These are phyloP conservation scores for Masticophis lateralis DNA, from an alignment of 2,797 vertebrate species.

Conservation along the genomic window DNA sequence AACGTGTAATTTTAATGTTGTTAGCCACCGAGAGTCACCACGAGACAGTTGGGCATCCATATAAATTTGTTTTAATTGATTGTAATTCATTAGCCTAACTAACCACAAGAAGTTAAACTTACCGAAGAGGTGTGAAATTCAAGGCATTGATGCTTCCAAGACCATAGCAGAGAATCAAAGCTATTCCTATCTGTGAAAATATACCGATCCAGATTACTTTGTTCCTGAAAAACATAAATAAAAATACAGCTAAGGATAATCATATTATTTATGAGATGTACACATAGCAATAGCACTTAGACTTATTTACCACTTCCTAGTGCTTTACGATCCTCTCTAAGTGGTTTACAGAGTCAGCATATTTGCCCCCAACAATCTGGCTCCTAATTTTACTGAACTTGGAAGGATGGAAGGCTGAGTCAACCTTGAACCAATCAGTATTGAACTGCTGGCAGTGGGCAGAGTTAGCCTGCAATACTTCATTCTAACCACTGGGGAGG, in stretches of 20 bases:
- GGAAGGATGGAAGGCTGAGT: background rate
- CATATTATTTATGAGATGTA: background rate
- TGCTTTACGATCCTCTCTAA: no score
- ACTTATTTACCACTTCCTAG: no score
- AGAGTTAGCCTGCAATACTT: background rate
- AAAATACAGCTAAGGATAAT: conserved; percentile 7
- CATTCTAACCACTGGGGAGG: background rate
- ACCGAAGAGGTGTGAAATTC: conserved; percentile 73
- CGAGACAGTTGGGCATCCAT: background rate
- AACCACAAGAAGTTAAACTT: conserved; percentile 37
- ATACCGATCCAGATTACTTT: conserved; percentile 79
- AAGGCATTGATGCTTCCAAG: conserved; percentile 70
- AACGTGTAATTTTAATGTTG: background rate
- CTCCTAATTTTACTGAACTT: no score
- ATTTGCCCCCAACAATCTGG: no score
- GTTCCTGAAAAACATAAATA: conserved; percentile 66
- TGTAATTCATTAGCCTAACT: background rate
- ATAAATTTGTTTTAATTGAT: background rate
- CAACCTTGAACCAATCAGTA: background rate
- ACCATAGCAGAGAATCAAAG: conserved; percentile 69
- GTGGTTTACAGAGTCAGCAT: no score
- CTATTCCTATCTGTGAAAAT: conserved; percentile 73
- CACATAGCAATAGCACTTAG: no score
- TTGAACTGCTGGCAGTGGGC: background rate
- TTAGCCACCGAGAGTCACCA: background rate